Evolutionary conservation across 2,888 invertebrate genomes (phyloP), one percentile per base, ranked within the genome.

Genomic region (Ectemnius cavifrons): DNA sequence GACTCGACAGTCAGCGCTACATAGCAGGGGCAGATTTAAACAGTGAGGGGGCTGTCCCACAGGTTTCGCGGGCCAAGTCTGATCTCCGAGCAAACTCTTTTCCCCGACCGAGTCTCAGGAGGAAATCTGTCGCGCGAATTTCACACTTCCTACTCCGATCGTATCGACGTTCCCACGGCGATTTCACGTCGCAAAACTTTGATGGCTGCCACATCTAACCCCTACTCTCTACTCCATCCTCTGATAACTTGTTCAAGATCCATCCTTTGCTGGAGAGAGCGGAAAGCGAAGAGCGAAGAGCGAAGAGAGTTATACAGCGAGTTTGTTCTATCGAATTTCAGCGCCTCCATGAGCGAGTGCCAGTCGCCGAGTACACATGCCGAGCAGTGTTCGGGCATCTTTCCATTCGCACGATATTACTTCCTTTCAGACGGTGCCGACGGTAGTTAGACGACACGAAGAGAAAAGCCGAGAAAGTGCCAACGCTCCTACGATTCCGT

Each of bases 181-280:
- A 83, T 83, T 82, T 80, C 80, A 45, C 83, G 78, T 83, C 73
- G 75, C 82, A 74, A 82, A 82, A 82, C 83, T 82, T 82, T 78
- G 82, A 82, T 82, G 79, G 80, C 75, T 80, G 81, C 74, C 72
- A 69, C 75, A 76, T 73, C 73, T 75, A 81, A 64, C 64, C 45
- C 59, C 71, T 59, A 67, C 71, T 37, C 37, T 8, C 37, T 37
- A 0, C 37, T 37, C 11, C 37, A 6, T 37, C 37, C 11, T 37
- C 8, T 79, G 79, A 82, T 82, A 82, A 81, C 81, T 82, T 77
- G 79, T 73, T 74, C 82, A 79, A 63, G 79, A 81, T 81, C 74
- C 63, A 79, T 79, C 79, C 72, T 71, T 73, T 67, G 58, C 49
- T 68, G 56, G 56, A 37, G n/a, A 57, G 37, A 6, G 69, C 23